Conservation (phyloP, 2,113 vertebrate genomes). For the Vulpes ferrilata region DNA sequence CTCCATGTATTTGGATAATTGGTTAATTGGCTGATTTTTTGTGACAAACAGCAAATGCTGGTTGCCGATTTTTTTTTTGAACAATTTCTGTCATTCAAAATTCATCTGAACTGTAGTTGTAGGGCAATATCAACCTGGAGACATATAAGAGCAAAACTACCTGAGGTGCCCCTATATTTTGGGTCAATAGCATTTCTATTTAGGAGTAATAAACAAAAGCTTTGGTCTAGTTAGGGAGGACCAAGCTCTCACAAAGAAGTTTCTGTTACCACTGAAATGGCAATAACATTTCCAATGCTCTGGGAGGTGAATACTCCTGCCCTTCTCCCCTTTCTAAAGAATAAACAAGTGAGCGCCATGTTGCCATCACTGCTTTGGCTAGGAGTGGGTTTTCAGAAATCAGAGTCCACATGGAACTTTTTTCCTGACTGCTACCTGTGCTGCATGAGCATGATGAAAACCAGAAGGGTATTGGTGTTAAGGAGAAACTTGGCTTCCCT, state of each 20-base stretch:
- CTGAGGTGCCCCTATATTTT: constrained; percentile 4
- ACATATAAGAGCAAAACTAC: neutral
- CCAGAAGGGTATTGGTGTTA: neutral
- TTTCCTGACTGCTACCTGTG: neutral
- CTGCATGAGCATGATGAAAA: neutral
- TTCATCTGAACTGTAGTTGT: constrained; percentile 13
- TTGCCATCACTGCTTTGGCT: neutral
- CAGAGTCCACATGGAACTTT: neutral
- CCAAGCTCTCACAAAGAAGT: neutral
- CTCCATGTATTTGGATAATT: constrained; percentile 20
- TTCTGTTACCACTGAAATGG: neutral
- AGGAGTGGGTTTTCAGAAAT: neutral
- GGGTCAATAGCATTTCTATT: neutral
- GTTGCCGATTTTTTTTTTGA: constrained; percentile 50
- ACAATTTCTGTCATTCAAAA: constrained; percentile 55
- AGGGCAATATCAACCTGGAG: neutral
- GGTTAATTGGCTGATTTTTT: constrained; percentile 61
- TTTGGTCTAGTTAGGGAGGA: neutral
- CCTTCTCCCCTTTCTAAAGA: neutral
- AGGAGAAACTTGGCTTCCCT: neutral
- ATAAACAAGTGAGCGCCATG: neutral
- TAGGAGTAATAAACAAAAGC: neutral
- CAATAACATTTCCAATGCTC: neutral
- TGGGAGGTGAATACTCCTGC: neutral
- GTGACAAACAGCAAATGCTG: constrained; percentile 22